These are phyloP conservation scores for Pararge aegeria DNA, from an alignment of 1,140 invertebrate species.

Conservation along the genomic window DNA sequence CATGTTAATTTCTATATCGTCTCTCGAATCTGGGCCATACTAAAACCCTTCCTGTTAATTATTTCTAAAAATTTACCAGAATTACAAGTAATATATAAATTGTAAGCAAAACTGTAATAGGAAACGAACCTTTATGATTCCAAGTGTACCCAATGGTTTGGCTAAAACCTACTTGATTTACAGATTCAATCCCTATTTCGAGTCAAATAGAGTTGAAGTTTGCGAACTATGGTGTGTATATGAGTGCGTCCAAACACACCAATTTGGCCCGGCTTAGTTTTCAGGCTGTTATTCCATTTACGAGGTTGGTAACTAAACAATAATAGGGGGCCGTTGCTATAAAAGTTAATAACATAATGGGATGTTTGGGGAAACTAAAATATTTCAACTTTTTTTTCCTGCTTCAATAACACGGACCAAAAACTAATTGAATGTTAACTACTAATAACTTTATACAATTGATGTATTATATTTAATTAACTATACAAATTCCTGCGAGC, in stretches of 20 bases:
- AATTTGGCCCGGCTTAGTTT: constrained; percentile 22
- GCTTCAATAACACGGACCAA: too few relatives aligned
- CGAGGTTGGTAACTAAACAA: constrained; percentile 26
- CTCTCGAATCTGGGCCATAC: too few relatives aligned
- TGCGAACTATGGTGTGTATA: neutral
- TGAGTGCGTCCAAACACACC: constrained; percentile 18
- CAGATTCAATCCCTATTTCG: neutral
- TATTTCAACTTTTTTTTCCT: neutral
- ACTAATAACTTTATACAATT: too few relatives aligned
- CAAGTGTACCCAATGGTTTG: constrained; percentile 13
- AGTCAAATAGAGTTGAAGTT: constrained; percentile 3
- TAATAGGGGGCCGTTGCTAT: constrained; percentile 11
- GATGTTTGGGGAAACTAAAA: constrained; percentile 13
- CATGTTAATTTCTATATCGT: too few relatives aligned
- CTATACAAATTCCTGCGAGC: too few relatives aligned
- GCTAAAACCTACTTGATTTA: neutral
- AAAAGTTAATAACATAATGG: constrained; percentile 22
- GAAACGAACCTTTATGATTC: constrained; percentile 12
- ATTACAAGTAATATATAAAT: constrained; percentile 6
- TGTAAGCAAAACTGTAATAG: constrained; percentile 1
- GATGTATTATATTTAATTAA: too few relatives aligned
- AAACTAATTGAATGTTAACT: too few relatives aligned
- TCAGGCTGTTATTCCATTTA: constrained; percentile 19
- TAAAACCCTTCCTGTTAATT: neutral
- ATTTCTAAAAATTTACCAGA: neutral